phyloP scores from a whole-genome alignment of 2,797 vertebrate species.

The Mallotus villosus region DNA sequence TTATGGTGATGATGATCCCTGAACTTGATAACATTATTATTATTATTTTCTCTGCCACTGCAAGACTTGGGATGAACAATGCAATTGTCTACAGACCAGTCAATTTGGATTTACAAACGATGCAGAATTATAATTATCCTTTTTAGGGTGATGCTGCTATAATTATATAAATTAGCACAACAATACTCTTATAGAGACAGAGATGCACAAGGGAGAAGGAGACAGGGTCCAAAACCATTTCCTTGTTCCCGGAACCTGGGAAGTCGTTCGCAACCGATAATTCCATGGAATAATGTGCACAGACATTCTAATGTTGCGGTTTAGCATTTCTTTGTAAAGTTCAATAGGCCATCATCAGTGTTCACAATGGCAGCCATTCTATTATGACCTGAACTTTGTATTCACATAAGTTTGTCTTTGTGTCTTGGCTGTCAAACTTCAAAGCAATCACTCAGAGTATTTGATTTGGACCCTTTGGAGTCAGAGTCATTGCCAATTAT shows the following conservation, averaged over 20 bases:
- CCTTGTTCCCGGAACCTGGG: neutral
- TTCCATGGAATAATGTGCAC: neutral
- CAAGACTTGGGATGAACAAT: too few species aligned
- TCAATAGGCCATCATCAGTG: neutral
- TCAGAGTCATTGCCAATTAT: neutral
- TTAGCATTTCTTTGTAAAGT: neutral
- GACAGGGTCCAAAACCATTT: neutral
- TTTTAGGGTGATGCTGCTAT: constrained; percentile 16
- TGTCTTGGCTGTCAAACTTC: neutral
- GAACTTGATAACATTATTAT: neutral
- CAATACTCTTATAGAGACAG: neutral
- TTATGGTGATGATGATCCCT: neutral
- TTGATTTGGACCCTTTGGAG: too few species aligned
- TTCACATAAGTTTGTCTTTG: neutral
- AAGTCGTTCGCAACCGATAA: neutral
- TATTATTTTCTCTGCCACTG: too few species aligned
- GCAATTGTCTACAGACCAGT: constrained; percentile 1
- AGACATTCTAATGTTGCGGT: neutral
- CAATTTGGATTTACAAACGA: constrained; percentile 20
- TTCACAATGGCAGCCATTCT: neutral
- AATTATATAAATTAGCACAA: constrained; percentile 18
- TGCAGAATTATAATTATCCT: constrained; percentile 13
- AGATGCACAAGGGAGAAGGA: constrained; percentile 1
- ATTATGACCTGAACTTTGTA: neutral
- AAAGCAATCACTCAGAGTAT: neutral